phyloP scores from a whole-genome alignment of 1,140 invertebrate genomes.

The Caenorhabditis tropicalis region DNA sequence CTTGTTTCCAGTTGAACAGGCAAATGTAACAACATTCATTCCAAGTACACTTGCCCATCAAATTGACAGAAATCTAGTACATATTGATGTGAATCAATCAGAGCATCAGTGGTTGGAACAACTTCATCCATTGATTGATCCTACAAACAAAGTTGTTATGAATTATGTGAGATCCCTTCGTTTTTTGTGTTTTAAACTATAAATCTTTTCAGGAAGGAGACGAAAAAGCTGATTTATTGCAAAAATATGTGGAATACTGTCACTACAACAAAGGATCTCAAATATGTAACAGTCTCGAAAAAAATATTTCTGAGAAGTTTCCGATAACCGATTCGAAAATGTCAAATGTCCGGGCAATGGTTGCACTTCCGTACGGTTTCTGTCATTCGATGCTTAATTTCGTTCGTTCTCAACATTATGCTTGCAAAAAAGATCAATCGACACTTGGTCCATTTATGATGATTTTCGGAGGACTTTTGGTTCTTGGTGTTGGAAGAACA shows the following conservation, averaged over 20 bases:
- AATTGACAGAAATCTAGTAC: conserved; percentile 39
- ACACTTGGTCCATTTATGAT: conserved; percentile 56
- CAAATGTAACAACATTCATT: conserved; percentile 52
- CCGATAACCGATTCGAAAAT: conserved; percentile 33
- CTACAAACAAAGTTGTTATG: conserved; percentile 5
- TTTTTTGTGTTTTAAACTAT: background rate
- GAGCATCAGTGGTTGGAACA: conserved; percentile 9
- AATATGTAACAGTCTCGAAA: conserved; percentile 13
- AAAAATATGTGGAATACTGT: conserved; percentile 48
- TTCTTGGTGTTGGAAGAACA: conserved; percentile 60
- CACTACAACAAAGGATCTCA: conserved; percentile 29
- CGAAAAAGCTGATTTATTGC: background rate
- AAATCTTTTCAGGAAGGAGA: background rate
- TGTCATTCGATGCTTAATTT: conserved; percentile 51
- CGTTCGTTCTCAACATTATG: conserved; percentile 34
- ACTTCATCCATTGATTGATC: conserved; percentile 32
- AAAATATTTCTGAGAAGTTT: conserved; percentile 13
- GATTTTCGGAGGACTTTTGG: conserved; percentile 58
- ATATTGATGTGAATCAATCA: background rate
- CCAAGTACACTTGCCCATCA: conserved; percentile 44
- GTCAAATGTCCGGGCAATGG: conserved; percentile 40
- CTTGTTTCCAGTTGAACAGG: conserved; percentile 58
- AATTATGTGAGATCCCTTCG: background rate
- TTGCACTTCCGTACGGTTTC: conserved; percentile 51
- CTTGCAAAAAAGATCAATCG: conserved; percentile 52